Evolutionary conservation across 2,888 invertebrate genomes (phyloP), one percentile per base, ranked within the genome.

Genomic region (Cosmorhoe ocellata): DNA sequence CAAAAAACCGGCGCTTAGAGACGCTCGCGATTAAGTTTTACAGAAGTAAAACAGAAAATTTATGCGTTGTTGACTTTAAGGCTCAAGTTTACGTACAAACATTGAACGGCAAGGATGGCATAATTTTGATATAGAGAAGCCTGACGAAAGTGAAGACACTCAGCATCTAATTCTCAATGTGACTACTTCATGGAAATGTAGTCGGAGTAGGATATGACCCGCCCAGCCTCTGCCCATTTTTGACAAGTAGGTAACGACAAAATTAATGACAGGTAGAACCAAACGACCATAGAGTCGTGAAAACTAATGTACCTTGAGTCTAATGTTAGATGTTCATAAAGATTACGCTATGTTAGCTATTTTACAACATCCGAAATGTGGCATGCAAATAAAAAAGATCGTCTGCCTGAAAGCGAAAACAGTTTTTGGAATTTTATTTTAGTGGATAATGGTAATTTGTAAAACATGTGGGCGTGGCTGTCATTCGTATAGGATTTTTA

Each of bases 21-120:
- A n/a, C n/a, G n/a, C n/a, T n/a, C 26, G 61, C 67, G 72, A 79
- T 79, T 76, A 72, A 74, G 64, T 76, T 74, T 74, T 76, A 22
- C 36, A 31, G 34, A 51, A 40, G 36, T 69, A 67, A 74, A 70
- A 74, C 67, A 40, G 24, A 30, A 51, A 58, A 49, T 39, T 46
- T 24, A 51, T 53, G 50, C 48, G 10, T 27, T 56, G 43, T 50
- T 54, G 49, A 52, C 54, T 41, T 42, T 41, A 48, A 34, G 31
- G 40, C 24, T 32, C 38, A 44, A 34, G 34, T 44, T 44, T 44
- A 44, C 39, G 24, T 39, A 40, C 37, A 48, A 36, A 33, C 36
- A 44, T 27, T 12, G 36, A 3, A 11, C 10, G 37, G 10, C 13
- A 6, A 30, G 33, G 32, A 43, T 49, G 18, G 18, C n/a, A 33